Evolutionary conservation across 1,140 invertebrate species (phyloP), one percentile per base, ranked within the genome.

Genomic region (Leguminivora glycinivorella): DNA sequence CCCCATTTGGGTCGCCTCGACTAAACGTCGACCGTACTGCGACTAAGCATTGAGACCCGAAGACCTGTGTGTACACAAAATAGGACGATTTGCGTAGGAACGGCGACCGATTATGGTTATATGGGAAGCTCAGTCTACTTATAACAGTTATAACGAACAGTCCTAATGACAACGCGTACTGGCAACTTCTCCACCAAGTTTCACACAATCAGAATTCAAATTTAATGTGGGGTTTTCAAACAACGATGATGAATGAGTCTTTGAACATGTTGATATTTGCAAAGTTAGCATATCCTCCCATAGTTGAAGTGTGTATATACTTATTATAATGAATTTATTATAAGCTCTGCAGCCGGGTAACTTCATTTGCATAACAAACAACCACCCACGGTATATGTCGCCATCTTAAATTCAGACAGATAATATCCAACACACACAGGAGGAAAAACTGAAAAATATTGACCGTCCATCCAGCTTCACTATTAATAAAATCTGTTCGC

Each of bases 251-350:
- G 58, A 63, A 63, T 31, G 58, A 29, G n/a, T 63, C 25, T 63
- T 34, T 31, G 58, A 63, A 63, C 58, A 63, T 63, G 25, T 63
- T 63, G 58, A 31, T 34, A 63, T 63, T 63, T 29, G 58, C 58
- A 29, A 63, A 63, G 58, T 34, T 63, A 63, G 58, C n/a, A 26
- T 5, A 63, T 63, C 26, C 58, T 12, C 26, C n/a, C 26, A 34
- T 63, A 63, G 58, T 63, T 63, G 34, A 63, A 31, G 58, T 63
- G 58, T 63, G 14, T 19, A 63, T 63, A 34, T 63, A 63, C 58
- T 63, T 63, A 63, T 63, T 63, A 63, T 63, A 63, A 63, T 29
- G 58, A 63, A 63, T 63, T 63, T 63, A 63, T 63, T 63, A 63
- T 63, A 63, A 63, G 58, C 58, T 10, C 26, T 26, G 58, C 14